Evolutionary conservation across 2,888 invertebrate species (phyloP).

Genomic region (Teinopalpus imperialis): DNA sequence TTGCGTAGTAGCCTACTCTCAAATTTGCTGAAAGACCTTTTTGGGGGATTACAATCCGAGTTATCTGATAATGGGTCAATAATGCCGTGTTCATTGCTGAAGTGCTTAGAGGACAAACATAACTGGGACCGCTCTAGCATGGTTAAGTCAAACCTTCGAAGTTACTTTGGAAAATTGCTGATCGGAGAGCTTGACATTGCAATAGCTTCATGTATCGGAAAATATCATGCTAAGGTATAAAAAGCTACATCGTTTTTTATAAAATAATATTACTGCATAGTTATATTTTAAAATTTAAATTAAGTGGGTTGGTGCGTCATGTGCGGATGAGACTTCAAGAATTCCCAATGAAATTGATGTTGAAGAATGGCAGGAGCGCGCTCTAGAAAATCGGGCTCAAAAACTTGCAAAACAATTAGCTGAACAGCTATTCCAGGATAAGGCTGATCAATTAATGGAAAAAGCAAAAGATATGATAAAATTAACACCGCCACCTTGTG

Average conservation of each 20-base stretch:
- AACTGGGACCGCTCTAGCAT: conserved; percentile 61
- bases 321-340: conserved; percentile 47
- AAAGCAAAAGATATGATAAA: conserved; percentile 47
- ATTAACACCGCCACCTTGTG: conserved; percentile 51
- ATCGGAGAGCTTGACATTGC: conserved; percentile 68
- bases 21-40: conserved; percentile 56
- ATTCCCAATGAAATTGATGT: conserved; percentile 36
- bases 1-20: conserved; percentile 56
- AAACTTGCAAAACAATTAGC: conserved; percentile 56
- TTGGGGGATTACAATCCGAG: conserved; percentile 61
- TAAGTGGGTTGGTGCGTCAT: conserved; percentile 65
- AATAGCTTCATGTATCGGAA: conserved; percentile 67
- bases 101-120: conserved; percentile 68
- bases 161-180: conserved; percentile 57
- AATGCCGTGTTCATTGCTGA: conserved; percentile 69
- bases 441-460: conserved; percentile 49
- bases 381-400: conserved; percentile 55
- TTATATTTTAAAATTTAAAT: no score
- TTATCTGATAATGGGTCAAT: conserved; percentile 41
- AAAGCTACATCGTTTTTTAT: no score
- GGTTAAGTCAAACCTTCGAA: conserved; percentile 55
- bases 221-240: conserved; percentile 65
- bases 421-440: conserved; percentile 55
- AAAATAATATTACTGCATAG: no score
- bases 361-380: conserved; percentile 50